Base-by-base conservation (phyloP, 2,113 vertebrate genomes). In the Anthoscopus minutus region DNA sequence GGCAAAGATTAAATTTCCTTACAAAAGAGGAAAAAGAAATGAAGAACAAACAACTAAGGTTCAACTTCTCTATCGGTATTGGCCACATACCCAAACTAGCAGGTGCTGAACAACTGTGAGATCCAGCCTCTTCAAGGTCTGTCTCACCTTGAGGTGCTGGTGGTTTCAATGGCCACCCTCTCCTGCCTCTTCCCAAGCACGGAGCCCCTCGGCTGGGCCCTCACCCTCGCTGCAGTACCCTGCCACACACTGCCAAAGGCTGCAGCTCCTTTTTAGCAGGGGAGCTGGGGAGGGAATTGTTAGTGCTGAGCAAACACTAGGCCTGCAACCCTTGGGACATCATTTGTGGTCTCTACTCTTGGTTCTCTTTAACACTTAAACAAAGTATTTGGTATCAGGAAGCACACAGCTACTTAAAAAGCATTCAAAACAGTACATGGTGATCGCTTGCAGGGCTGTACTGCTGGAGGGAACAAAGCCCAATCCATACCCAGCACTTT, bases 161-260 rank as follows among this genome's bases (percentile, higher is more conserved):
- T 23, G 9, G 8, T n/a, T 45, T 14, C 17, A 28, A 2, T 8
- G 14, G 42, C 15, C 20, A 37, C 37, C 8, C 15, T 16, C 8
- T n/a, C 6, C 20, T 56, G 53, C 8, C 57, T 25, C 18, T 45
- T 37, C 31, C 44, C 21, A 57, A 6, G 67, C 31, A 50, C 0
- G 4, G 14, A 84, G 60, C 15, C 20, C 16, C 35, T 58, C 0
- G 0, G 6, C 47, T 15, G 38, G 11, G 38, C 18, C 13, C 9
- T 31, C 2, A 0, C 6, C 42, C 35, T 50, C 1, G 0, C 18
- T 28, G 38, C 33, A 37, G 8, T 5, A 5, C 16, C 50, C 28
- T 48, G 62, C 12, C 62, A 38, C 22, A 7, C 21, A 2, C 33
- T 48, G 35, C 42, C 67, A 38, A 22, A 35, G 5, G 15, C 3